Evolutionary conservation across 2,113 vertebrate genomes (phyloP).

Genomic region (Hoplias malabaricus): DNA sequence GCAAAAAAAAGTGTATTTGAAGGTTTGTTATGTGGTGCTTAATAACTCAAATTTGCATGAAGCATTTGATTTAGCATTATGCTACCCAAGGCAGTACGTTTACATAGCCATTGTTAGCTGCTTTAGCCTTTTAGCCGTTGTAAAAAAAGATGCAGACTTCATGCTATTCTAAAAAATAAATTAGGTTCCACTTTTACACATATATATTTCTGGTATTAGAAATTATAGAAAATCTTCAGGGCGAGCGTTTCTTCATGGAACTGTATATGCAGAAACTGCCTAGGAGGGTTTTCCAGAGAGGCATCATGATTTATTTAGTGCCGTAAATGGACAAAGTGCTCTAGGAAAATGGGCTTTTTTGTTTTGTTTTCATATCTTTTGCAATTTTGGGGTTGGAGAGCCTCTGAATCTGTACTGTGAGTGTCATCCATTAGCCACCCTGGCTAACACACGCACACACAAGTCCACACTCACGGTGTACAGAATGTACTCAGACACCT

Average conservation of each 20-base stretch:
- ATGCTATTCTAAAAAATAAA: too few relatives aligned
- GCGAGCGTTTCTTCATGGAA: not conserved
- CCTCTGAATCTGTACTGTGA: conserved; percentile 17
- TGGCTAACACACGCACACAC: conserved; percentile 33
- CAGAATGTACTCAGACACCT: conserved; percentile 58
- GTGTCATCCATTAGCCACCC: conserved; percentile 33
- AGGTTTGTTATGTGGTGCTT: too few relatives aligned
- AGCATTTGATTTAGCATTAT: too few relatives aligned
- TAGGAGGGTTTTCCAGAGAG: conserved; percentile 13
- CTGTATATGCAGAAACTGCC: not conserved
- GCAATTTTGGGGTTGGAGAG: conserved; percentile 8
- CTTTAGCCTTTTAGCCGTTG: too few relatives aligned
- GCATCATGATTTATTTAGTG: conserved; percentile 32
- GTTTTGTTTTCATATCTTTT: not conserved
- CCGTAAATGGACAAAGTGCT: conserved; percentile 14
- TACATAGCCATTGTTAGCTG: too few relatives aligned
- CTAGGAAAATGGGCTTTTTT: not conserved
- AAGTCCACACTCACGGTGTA: conserved; percentile 25
- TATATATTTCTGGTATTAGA: not conserved
- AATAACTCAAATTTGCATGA: too few relatives aligned
- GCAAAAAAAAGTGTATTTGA: too few relatives aligned
- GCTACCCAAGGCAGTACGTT: too few relatives aligned
- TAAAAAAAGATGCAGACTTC: too few relatives aligned
- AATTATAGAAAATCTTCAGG: not conserved
- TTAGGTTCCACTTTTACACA: too few relatives aligned